phyloP scores from a whole-genome alignment of 1,140 invertebrate species.

The Neodiprion fabricii region DNA sequence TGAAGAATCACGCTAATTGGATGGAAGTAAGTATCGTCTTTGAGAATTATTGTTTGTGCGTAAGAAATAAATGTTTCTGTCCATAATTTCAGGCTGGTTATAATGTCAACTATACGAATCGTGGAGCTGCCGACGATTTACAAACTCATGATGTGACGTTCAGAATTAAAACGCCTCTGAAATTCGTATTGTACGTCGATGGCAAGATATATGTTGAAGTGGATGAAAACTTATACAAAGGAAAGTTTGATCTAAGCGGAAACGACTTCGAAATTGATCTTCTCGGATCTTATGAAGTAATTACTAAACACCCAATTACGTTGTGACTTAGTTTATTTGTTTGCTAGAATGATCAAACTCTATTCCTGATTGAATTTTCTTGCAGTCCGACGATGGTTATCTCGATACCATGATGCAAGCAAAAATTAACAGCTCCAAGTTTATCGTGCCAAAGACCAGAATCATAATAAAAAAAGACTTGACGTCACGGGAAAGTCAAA shows the following conservation, averaged over 20 bases:
- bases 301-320: neutral
- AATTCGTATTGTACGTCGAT: constrained; percentile 58
- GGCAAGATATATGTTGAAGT: constrained; percentile 58
- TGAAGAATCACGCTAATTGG: constrained; percentile 62
- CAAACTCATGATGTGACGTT: constrained; percentile 59
- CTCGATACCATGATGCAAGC: constrained; percentile 65
- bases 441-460: constrained; percentile 69
- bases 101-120: constrained; percentile 60
- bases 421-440: constrained; percentile 65
- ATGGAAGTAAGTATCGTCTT: constrained; percentile 60
- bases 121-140: constrained; percentile 49
- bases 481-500: constrained; percentile 65
- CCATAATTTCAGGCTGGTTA: constrained; percentile 49
- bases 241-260: constrained; percentile 57
- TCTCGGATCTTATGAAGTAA: neutral
- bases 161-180: constrained; percentile 64
- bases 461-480: constrained; percentile 72
- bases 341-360: neutral
- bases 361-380: constrained; percentile 22
- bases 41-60: neutral
- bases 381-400: constrained; percentile 67
- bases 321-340: neutral
- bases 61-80: neutral
- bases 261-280: constrained; percentile 57
- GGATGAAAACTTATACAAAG: constrained; percentile 62